Conservation (phyloP, 1,140 invertebrate genomes). For the Patella vulgata region DNA sequence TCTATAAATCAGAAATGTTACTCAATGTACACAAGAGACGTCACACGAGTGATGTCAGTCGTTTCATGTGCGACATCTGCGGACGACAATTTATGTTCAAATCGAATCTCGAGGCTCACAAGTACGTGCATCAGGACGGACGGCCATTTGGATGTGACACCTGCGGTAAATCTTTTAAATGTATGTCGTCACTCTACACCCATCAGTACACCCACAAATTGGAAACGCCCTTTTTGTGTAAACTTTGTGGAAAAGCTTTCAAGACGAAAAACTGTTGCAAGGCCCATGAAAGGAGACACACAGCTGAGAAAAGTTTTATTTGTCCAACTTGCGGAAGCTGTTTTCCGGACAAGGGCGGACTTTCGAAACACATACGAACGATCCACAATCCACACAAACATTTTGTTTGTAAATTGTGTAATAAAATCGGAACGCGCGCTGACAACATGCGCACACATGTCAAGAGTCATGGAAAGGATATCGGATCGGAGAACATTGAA, state of each 20-base stretch:
- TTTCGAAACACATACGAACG: conserved; percentile 55
- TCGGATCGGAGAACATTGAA: not conserved
- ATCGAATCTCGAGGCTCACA: conserved; percentile 53
- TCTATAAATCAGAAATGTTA: conserved; percentile 51
- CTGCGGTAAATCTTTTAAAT: conserved; percentile 59
- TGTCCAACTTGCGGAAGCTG: conserved; percentile 69
- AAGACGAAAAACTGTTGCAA: conserved; percentile 70
- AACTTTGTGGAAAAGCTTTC: conserved; percentile 72
- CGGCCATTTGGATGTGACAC: conserved; percentile 42
- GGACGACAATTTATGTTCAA: conserved; percentile 60
- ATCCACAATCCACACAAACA: conserved; percentile 48
- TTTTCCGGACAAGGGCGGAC: conserved; percentile 58
- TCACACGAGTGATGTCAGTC: conserved; percentile 45
- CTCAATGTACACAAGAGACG: conserved; percentile 51
- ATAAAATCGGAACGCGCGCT: conserved; percentile 67
- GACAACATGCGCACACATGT: conserved; percentile 68
- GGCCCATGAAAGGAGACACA: conserved; percentile 70
- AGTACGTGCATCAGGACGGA: conserved; percentile 47
- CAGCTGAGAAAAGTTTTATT: conserved; percentile 68
- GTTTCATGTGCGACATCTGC: conserved; percentile 62
- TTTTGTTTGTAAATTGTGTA: conserved; percentile 61
- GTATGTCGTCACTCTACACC: conserved; percentile 55
- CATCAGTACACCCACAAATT: conserved; percentile 70
- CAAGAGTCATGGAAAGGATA: conserved; percentile 57
- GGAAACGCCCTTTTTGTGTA: conserved; percentile 69